A percentile compares a stretch with the other conserved stretches of the same genome.
Conservation (phyloP, 2,113 vertebrate genomes). For the Clupea harengus region DNA sequence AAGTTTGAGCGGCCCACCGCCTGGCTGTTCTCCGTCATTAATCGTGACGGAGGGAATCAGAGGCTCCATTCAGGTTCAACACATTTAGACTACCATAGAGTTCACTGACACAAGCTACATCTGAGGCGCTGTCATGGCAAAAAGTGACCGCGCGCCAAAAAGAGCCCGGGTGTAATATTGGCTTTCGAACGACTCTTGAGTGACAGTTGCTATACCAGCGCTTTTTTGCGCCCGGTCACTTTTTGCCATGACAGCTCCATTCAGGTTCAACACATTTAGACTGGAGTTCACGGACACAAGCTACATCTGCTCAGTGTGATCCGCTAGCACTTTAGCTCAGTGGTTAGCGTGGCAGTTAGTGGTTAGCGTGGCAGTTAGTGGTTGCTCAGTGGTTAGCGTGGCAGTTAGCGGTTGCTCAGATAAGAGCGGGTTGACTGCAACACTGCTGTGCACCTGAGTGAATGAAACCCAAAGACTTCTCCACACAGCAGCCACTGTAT, state of each 20-base stretch:
- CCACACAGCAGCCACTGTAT: neutral
- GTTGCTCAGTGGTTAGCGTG: neutral
- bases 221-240: no score
- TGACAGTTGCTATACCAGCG: no score
- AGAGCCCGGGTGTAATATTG: no score
- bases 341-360: neutral
- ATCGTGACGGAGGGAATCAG: neutral
- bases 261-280: no score
- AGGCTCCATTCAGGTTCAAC: neutral
- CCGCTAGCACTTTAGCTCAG: neutral
- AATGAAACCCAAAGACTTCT: neutral
- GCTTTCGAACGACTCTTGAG: no score
- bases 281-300: neutral
- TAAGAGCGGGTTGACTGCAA: no score
- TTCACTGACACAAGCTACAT: neutral
- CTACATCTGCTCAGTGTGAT: neutral
- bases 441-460: neutral
- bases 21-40: no score
- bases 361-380: neutral
- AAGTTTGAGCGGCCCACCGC: no score
- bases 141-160: no score
- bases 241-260: no score
- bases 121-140: no score
- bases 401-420: neutral
- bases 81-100: neutral